Base-by-base conservation (phyloP, 2,888 invertebrate species). In the Lissonota sp. region DNA sequence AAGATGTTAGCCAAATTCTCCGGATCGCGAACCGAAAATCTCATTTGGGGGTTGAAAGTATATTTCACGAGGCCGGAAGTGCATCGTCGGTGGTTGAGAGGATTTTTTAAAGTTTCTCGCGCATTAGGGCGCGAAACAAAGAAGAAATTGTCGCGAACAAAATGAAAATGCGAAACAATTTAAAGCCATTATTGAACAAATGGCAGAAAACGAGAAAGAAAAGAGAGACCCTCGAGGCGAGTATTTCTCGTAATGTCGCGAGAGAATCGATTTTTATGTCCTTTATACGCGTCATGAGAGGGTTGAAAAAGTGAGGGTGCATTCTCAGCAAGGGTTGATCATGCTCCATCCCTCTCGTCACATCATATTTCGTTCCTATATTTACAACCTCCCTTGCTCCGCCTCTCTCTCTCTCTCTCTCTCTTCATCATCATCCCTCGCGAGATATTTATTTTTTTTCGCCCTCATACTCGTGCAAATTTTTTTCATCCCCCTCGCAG, bases 241-340 rank as follows among this genome's bases (percentile, higher is more conserved):
- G 26, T 67, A 39, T 40, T 44, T 42, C 40, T 46, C 51, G 51
- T 44, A 44, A 57, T 70, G 67, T 46, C 51, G 57, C 58, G 42
- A 26, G 37, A 63, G 37, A 75, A 80, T 80, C 73, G 76, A 82
- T 76, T 77, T 79, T 62, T 73, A 49, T 49, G 10, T 49, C n/a
- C 78, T 82, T 72, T 75, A 37, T 78, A 64, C 46, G 53, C 7
- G 37, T 55, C 37, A 42, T 10, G 58, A 64, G 57, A 74, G 73
- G 57, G 73, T 44, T 51, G 67, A 42, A 46, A 44, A 42, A 40
- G 44, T 51, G 49, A 74, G 74, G 64, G 60, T 78, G 76, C 55
- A 66, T 37, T 42, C 14, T 10, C 49, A 39, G 70, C 63, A 80
- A 77, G 80, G 80, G 80, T 73, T 80, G 69, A 46, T 40, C n/a